Base-by-base conservation (phyloP, 2,888 invertebrate species). In the Mythimna impura region DNA sequence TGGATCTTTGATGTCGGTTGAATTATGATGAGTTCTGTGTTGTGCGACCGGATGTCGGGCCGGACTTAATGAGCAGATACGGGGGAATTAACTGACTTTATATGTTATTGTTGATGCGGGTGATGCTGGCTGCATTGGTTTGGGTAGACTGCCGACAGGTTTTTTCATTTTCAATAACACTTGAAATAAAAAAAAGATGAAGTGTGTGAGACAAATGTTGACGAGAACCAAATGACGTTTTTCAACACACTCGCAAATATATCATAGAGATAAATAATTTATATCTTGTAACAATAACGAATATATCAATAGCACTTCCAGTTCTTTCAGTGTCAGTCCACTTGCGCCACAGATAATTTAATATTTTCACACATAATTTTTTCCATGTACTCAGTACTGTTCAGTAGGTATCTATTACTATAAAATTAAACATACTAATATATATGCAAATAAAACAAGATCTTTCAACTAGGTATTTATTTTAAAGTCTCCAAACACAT, bases 1-100 rank as follows among this genome's bases (percentile, higher is more conserved):
- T 91, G 90, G 90, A 83, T 81, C 85, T 89, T 86, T 87, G 89
- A 89, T 89, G 88, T 88, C 88, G 89, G 91, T 88, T 90, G 89
- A 89, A 89, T 91, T 90, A 91, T 91, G 88, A 89, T 87, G 88
- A 88, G 88, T 86, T 86, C 85, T 86, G 84, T 83, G 86, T 88
- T 86, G 86, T 86, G 86, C 72, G 89, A 86, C 88, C 90, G 91
- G 89, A 91, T 88, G 89, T 87, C 76, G 85, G 78, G 34, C 22
- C 61, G 67, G 76, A 75, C 73, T 87, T 89, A 89, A 89, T 89
- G 90, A 88, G 88, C 79, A 70, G 72, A 65, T 67, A 71, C 61
- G 83, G 64, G 71, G 67, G 69, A 64, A 81, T 81, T 75, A 81
- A 81, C 75, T 80, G 71, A 78, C 73, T 84, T 81, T 73, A 83